These are phyloP conservation scores for Sebastes itinus DNA, from an alignment of 2,797 vertebrate genomes.

Conservation along the genomic window DNA sequence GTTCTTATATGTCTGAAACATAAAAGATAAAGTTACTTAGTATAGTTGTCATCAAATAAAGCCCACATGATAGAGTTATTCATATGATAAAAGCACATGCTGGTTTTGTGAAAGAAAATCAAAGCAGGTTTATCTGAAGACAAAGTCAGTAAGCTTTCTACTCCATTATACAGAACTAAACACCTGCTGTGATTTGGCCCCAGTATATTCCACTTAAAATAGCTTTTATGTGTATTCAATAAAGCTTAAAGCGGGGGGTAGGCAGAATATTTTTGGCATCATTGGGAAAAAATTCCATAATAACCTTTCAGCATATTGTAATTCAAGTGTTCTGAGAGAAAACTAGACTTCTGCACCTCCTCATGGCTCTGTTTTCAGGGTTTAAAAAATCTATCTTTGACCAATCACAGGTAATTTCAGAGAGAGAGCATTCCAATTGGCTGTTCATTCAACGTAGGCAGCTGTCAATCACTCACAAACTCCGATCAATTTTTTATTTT, in stretches of 20 bases:
- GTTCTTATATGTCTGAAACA: not conserved
- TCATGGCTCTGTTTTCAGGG: too few species aligned
- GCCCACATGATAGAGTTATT: conserved; percentile 1
- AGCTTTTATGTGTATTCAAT: conserved; percentile 19
- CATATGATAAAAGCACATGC: conserved; percentile 5
- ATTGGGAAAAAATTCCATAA: too few species aligned
- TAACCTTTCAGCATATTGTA: too few species aligned
- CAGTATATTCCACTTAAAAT: conserved; percentile 5
- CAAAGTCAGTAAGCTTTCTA: conserved; percentile 1
- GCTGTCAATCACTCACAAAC: too few species aligned
- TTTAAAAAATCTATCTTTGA: too few species aligned
- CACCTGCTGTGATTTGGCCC: conserved; percentile 45
- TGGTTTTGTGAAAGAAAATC: conserved; percentile 10
- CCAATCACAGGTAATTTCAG: too few species aligned
- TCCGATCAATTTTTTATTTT: too few species aligned
- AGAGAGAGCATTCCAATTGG: too few species aligned
- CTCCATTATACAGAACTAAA: conserved; percentile 20
- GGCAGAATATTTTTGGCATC: too few species aligned
- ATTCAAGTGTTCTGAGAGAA: too few species aligned
- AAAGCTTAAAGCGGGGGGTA: not conserved
- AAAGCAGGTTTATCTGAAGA: conserved; percentile 16
- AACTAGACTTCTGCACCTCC: too few species aligned
- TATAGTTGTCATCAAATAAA: conserved; percentile 14
- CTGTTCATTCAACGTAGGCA: too few species aligned
- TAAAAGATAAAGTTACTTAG: conserved; percentile 1